These are phyloP conservation scores for Gymnosoma rotundatum DNA, from an alignment of 2,888 invertebrate species.

Conservation along the genomic window DNA sequence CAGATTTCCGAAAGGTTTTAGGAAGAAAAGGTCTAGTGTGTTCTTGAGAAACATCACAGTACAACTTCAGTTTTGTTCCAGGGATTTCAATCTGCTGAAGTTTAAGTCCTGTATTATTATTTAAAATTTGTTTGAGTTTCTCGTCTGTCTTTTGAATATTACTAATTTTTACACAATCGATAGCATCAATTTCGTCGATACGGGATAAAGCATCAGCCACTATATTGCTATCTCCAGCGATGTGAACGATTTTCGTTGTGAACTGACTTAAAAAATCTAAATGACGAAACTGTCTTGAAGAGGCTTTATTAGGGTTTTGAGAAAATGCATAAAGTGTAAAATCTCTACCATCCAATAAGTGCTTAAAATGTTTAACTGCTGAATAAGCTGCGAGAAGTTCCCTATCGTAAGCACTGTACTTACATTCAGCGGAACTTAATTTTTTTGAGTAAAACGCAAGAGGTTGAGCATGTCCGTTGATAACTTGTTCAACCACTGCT, in stretches of 20 bases:
- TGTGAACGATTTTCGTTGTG: neutral
- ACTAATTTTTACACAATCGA: neutral
- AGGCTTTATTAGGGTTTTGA: neutral
- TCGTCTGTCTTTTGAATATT: neutral
- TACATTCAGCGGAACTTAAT: neutral
- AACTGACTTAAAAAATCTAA: neutral
- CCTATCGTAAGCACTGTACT: neutral
- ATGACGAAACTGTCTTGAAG: no score
- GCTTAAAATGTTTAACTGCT: neutral
- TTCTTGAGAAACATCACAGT: neutral
- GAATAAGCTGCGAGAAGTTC: neutral
- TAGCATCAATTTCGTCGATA: neutral
- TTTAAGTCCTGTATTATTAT: neutral
- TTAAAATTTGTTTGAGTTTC: neutral
- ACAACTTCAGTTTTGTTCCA: neutral
- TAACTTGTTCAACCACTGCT: no score
- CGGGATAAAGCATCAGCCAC: neutral
- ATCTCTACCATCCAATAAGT: neutral
- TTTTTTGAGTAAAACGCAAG: neutral
- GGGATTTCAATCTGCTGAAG: neutral
- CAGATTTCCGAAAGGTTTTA: conserved; percentile 29
- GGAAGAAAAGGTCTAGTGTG: conserved; percentile 6
- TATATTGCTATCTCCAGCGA: neutral
- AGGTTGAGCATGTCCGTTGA: no score
- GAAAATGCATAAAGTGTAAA: neutral